phyloP scores from a whole-genome alignment of 2,888 invertebrate genomes.

The Conops quadrifasciatus region DNA sequence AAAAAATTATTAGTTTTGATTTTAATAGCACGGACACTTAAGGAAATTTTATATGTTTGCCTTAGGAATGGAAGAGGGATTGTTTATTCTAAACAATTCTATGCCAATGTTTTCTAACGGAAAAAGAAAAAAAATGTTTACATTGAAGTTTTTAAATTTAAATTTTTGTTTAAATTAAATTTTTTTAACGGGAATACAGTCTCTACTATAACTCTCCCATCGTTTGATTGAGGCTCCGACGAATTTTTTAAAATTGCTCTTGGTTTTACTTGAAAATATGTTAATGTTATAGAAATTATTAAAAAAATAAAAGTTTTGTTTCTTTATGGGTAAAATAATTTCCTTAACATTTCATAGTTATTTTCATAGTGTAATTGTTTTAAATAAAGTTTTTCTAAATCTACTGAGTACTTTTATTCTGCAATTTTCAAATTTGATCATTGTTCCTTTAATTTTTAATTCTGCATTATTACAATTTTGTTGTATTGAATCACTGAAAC shows the following conservation, averaged over 20 bases:
- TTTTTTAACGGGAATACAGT: too few relatives aligned
- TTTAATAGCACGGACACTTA: too few relatives aligned
- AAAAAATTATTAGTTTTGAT: too few relatives aligned
- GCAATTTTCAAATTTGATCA: conserved; percentile 40
- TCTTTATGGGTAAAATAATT: conserved; percentile 25
- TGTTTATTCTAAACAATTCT: too few relatives aligned
- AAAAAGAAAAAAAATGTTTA: too few relatives aligned
- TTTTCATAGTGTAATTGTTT: conserved; percentile 34
- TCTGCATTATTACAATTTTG: conserved; percentile 35
- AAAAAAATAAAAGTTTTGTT: conserved; percentile 20
- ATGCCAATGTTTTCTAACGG: too few relatives aligned
- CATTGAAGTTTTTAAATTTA: too few relatives aligned
- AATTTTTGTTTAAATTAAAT: too few relatives aligned
- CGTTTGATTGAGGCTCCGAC: conserved; percentile 26
- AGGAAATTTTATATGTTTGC: too few relatives aligned
- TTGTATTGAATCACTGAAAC: conserved; percentile 25
- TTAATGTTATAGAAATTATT: conserved; percentile 1
- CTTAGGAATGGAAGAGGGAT: too few relatives aligned
- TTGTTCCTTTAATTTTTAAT: conserved; percentile 34
- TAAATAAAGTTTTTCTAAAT: conserved; percentile 33
- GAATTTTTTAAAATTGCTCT: conserved; percentile 4
- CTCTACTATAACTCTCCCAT: background rate
- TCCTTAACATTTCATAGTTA: conserved; percentile 26
- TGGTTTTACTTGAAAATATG: background rate
- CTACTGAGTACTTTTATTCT: conserved; percentile 30